Conservation (phyloP, 64 coral and sea anemone species). For the Montipora cactus region DNA sequence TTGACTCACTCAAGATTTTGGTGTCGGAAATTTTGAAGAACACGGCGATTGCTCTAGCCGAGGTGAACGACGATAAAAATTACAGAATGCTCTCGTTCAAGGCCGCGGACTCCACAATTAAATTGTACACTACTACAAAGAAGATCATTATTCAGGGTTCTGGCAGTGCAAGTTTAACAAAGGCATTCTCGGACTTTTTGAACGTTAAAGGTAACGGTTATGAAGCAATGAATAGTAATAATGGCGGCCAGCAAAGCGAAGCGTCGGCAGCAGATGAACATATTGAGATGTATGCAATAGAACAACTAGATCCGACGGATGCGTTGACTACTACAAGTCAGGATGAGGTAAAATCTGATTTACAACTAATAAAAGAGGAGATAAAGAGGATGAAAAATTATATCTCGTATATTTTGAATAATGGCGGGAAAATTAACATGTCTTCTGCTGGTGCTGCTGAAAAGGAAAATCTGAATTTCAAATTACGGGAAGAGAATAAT, state of each 20-base stretch:
- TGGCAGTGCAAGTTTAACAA: constrained; percentile 22
- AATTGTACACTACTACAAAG: too few species aligned
- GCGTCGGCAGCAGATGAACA: too few species aligned
- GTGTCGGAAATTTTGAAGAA: constrained; percentile 15
- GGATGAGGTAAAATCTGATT: too few species aligned
- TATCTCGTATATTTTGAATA: too few species aligned
- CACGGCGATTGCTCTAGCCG: constrained; percentile 22
- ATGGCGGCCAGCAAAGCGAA: constrained; percentile 18
- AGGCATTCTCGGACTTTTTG: too few species aligned
- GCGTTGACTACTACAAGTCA: too few species aligned
- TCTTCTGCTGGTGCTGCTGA: neutral
- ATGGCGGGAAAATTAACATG: too few species aligned
- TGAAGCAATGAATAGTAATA: neutral
- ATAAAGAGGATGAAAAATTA: neutral
- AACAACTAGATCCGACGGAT: too few species aligned
- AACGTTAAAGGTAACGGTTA: too few species aligned
- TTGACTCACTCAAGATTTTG: neutral
- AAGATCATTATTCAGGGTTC: too few species aligned
- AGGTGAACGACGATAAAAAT: constrained; percentile 55
- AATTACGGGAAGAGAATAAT: constrained; percentile 39
- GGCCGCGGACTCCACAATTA: too few species aligned
- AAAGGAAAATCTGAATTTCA: constrained; percentile 33
- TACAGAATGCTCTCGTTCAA: constrained; percentile 27
- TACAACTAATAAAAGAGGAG: neutral
- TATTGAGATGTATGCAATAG: too few species aligned